These are phyloP conservation scores for Baccha elongata DNA, from an alignment of 2,888 invertebrate species.

Conservation along the genomic window DNA sequence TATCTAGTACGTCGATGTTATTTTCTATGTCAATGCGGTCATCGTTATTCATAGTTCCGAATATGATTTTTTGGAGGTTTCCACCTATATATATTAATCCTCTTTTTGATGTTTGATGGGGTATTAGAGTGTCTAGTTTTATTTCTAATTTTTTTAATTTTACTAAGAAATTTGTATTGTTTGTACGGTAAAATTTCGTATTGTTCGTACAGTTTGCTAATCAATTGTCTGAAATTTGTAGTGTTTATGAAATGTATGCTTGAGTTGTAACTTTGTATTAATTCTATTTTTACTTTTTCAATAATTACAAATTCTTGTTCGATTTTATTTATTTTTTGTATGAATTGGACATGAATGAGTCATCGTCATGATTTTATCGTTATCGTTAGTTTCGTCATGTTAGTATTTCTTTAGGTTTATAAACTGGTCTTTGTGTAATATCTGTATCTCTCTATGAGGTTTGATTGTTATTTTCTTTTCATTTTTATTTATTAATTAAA, in stretches of 20 bases:
- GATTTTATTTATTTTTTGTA: constrained; percentile 5
- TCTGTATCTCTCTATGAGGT: background rate
- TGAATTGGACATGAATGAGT: background rate
- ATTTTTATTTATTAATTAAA: background rate
- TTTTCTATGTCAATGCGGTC: background rate
- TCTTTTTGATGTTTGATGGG: background rate
- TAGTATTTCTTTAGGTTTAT: background rate
- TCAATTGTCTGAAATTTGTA: background rate
- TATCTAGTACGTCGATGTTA: no score
- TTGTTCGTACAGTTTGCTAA: background rate
- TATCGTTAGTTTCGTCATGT: background rate
- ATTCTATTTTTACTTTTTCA: background rate
- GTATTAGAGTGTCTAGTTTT: constrained; percentile 5
- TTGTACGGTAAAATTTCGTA: background rate
- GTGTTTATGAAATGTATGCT: background rate
- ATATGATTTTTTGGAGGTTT: background rate
- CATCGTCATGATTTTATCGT: background rate
- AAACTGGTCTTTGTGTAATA: background rate
- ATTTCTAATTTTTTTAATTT: constrained; percentile 2
- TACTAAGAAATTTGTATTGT: constrained; percentile 3
- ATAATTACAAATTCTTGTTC: constrained; percentile 1
- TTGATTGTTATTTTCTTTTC: background rate
- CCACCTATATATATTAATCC: background rate
- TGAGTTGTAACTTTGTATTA: background rate
- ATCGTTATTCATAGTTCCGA: background rate